Evolutionary conservation across 2,888 invertebrate species (phyloP).

Genomic region (Formica aserva): DNA sequence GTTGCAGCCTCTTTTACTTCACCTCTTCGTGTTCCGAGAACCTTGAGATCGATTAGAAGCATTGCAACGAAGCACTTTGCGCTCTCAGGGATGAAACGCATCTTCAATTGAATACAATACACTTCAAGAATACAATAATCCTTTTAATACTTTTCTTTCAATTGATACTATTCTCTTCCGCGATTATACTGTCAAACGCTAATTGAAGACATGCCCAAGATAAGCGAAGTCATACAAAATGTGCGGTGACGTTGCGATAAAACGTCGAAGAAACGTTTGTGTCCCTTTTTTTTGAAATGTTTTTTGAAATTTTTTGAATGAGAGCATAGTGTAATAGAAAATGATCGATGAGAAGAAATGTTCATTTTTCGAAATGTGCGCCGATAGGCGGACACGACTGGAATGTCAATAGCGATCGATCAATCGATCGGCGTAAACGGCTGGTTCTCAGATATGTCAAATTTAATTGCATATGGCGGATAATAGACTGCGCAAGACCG

Average conservation of each 20-base stretch:
- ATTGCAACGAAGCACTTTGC: background rate
- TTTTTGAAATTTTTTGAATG: background rate
- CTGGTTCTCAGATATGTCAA: conserved; percentile 45
- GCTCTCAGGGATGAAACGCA: conserved; percentile 5
- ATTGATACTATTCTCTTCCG: background rate
- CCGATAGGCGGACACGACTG: conserved; percentile 6
- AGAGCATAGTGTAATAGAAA: conserved; percentile 8
- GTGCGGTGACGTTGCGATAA: background rate
- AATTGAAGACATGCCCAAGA: background rate
- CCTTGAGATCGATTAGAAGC: conserved; percentile 69
- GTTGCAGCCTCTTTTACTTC: conserved; percentile 47
- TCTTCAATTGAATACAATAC: conserved; percentile 9
- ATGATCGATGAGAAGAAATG: background rate
- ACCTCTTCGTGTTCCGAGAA: conserved; percentile 21
- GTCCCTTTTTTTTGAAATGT: background rate
- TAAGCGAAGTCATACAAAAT: conserved; percentile 2
- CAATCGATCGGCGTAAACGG: background rate
- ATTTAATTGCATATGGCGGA: conserved; percentile 38
- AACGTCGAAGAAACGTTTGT: conserved; percentile 9
- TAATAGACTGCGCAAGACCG: conserved; percentile 38
- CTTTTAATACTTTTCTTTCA: background rate
- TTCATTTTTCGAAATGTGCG: background rate
- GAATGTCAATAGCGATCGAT: conserved; percentile 37
- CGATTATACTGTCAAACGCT: conserved; percentile 22
- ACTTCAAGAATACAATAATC: conserved; percentile 16